These are phyloP conservation scores for Desmophyllum pertusum DNA, from an alignment of 92 coral and sea anemone genomes.

Conservation along the genomic window DNA sequence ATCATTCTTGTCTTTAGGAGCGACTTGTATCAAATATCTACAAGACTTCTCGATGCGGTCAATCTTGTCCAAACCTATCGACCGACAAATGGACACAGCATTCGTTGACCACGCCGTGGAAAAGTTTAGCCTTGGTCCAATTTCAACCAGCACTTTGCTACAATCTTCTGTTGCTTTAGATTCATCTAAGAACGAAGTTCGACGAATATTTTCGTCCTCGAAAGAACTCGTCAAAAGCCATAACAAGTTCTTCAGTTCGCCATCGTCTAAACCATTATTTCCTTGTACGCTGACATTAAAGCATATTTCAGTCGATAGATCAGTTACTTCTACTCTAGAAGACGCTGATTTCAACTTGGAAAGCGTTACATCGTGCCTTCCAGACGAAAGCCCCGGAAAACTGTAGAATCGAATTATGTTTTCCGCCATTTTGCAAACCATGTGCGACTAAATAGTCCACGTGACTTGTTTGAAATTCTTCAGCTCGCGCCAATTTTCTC, in stretches of 20 bases:
- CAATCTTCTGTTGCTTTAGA: conserved; percentile 19
- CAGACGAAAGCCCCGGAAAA: conserved; percentile 87
- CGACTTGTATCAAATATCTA: conserved; percentile 71
- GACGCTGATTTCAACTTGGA: conserved; percentile 61
- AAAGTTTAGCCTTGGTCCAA: conserved; percentile 95
- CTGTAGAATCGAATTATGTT: conserved; percentile 73
- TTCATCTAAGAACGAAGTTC: conserved; percentile 56
- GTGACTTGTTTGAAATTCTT: conserved; percentile 24
- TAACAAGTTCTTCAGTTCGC: conserved; percentile 56
- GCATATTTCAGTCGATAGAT: conserved; percentile 80
- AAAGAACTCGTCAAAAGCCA: conserved; percentile 85
- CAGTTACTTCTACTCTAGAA: conserved; percentile 60
- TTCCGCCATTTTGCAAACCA: conserved; percentile 55
- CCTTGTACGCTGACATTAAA: conserved; percentile 71
- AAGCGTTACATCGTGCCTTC: conserved; percentile 72
- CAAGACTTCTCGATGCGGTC: conserved; percentile 83
- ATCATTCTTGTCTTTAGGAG: conserved; percentile 46
- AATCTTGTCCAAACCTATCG: conserved; percentile 80
- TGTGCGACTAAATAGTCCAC: neutral
- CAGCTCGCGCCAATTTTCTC: conserved; percentile 12
- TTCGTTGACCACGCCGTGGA: conserved; percentile 99
- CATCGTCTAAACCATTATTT: conserved; percentile 54
- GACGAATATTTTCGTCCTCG: conserved; percentile 69
- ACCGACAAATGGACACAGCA: conserved; percentile 91
- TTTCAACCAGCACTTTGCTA: conserved; percentile 66